Evolutionary conservation across 2,888 invertebrate species (phyloP), one percentile per base, ranked within the genome.

Genomic region (Tupiocoris notatus): DNA sequence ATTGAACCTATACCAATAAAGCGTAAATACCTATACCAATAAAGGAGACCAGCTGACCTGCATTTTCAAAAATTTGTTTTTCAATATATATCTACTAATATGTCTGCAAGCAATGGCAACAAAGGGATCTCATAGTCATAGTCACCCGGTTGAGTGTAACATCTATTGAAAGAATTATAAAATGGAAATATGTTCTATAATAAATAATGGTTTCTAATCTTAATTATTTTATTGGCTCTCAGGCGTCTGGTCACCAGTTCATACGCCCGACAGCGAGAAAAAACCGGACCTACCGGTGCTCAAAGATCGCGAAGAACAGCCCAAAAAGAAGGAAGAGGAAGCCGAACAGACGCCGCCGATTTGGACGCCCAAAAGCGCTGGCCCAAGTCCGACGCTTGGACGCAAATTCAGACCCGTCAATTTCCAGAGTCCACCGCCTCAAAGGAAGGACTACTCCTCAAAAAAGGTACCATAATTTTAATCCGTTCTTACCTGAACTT

Each of bases 381-480:
- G 87, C 79, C 88, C 92, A 54, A 93, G 93, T 82, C 93, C 94
- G 58, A 88, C 88, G 71, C 85, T 88, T 24, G 90, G 91, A 80
- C 87, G 92, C 81, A 94, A 93, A 84, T 94, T 93, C 86, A 88
- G 91, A 79, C 92, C 94, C 2, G 91, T 94, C 65, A 90, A 86
- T 81, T 92, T 91, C 81, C 90, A 91, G 82, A 90, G 91, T 73
- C 91, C 91, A 65, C 86, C 87, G 73, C 84, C 89, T 80, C 84
- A 86, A 74, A 86, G 90, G 65, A 88, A 86, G 82, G 84, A 87
- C 9, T 63, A 63, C n/a, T 25, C 70, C 21, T 0, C 56, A 12
- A 21, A 24, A 18, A 59, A 59, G 59, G 59, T 59, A 39, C 39
- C 39, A n/a, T n/a, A n/a, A n/a, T n/a, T n/a, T n/a, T n/a, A n/a